A percentile compares a stretch with the other conserved stretches of the same genome.
phyloP scores from a whole-genome alignment of 2,113 vertebrate genomes.

The Pyxicephalus adspersus region DNA sequence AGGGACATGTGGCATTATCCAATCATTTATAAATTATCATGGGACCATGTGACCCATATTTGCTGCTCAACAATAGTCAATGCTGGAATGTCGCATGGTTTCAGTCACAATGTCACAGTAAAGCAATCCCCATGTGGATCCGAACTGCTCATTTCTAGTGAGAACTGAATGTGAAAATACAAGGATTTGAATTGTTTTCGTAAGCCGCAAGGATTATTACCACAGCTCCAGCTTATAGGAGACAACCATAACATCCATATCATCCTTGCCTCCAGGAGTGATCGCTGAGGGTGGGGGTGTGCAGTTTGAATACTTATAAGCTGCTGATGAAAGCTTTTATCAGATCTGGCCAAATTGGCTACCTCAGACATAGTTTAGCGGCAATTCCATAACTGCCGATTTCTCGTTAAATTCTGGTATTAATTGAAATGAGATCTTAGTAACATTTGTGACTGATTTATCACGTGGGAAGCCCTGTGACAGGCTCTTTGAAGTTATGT shows the following conservation, averaged over 20 bases:
- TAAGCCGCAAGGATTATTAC: constrained; percentile 6
- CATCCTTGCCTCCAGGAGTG: constrained; percentile 30
- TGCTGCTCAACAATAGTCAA: no score
- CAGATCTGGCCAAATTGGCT: constrained; percentile 45
- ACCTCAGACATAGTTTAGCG: constrained; percentile 33
- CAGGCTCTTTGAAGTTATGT: constrained; percentile 79
- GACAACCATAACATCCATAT: constrained; percentile 49
- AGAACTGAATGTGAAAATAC: neutral
- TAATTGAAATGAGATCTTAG: constrained; percentile 77
- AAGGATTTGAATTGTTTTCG: neutral
- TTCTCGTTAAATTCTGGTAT: constrained; percentile 56
- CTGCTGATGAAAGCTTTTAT: constrained; percentile 30
- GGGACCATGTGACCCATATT: no score
- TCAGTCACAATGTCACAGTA: no score
- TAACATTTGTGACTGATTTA: constrained; percentile 79
- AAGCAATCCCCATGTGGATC: no score
- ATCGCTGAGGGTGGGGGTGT: constrained; percentile 13
- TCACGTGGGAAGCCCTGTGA: constrained; percentile 72
- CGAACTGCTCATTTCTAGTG: neutral
- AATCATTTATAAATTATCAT: no score
- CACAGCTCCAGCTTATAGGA: constrained; percentile 7
- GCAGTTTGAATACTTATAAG: constrained; percentile 32
- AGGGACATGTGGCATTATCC: no score
- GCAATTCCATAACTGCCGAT: constrained; percentile 38
- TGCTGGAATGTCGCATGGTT: no score